Evolutionary conservation across 2,113 vertebrate genomes (phyloP), one percentile per base, ranked within the genome.

Genomic region (Gadus chalcogrammus): DNA sequence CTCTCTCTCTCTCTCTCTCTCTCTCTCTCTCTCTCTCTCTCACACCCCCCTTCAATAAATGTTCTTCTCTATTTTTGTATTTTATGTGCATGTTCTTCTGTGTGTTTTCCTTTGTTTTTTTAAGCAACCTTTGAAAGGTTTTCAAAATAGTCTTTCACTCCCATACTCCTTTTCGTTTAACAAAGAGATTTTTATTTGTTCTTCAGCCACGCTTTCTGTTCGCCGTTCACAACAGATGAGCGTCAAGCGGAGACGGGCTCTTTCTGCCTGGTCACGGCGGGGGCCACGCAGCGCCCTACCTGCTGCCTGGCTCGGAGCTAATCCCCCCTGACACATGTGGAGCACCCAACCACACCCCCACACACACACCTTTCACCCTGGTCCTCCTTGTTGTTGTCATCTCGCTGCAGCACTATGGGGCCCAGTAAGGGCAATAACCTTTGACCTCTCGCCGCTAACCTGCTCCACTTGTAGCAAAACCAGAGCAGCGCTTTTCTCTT

Each of bases 291-390:
- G 73, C 75, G 11, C 5, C 20, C 77, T 82, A 85, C 82, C 84
- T 85, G 85, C 86, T 67, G 78, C 73, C 74, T 72, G 58, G 63
- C 81, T 75, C 68, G 68, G 64, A 5, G 22, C 76, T 89, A 86
- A 91, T 91, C 53, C n/a, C 17, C 31, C 65, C 74, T 71, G 87
- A 90, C 88, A 87, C 82, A 91, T 91, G 71, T 89, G 77, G 82
- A 88, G 69, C 84, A 78, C 79, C 81, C 64, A 79, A 76, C 60
- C 42, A 62, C 79, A 84, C 82, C 80, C 79, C 8, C 42, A 48
- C 42, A 48, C 42, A 48, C 5, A 48, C 42, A 48, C 42, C 77
- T 80, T 75, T 78, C 82, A 64, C 15, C 60, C 83, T 85, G 64
- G 11, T 77, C 79, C 73, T 71, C 75, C 77, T 84, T 84, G 82